Conservation (phyloP, 2,113 vertebrate species). For the Callipepla californica region DNA sequence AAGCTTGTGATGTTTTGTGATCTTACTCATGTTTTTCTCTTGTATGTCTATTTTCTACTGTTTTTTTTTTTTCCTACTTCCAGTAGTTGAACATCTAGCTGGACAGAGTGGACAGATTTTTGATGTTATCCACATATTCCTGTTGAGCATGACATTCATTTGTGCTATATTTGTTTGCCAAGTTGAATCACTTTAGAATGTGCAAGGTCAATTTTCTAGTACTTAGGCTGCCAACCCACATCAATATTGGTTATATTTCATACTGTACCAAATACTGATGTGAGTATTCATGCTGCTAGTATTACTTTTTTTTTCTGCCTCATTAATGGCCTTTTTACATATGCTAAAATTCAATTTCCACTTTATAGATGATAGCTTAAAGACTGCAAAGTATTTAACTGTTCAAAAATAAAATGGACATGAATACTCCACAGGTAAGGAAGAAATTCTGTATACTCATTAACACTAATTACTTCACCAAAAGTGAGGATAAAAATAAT, state of each 20-base stretch:
- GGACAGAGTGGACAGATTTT: neutral
- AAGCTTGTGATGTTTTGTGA: neutral
- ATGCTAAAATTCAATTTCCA: neutral
- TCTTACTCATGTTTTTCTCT: neutral
- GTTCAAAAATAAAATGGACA: neutral
- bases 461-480: constrained; percentile 41
- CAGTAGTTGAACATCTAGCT: neutral
- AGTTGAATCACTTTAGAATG: neutral
- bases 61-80: neutral
- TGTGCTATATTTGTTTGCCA: neutral
- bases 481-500: constrained; percentile 66
- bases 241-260: neutral
- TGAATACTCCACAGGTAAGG: neutral
- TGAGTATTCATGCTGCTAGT: neutral
- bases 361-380: neutral
- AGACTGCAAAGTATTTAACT: neutral
- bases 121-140: neutral
- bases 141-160: neutral
- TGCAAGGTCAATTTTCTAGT: neutral
- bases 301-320: neutral
- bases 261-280: neutral
- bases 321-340: neutral
- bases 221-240: neutral
- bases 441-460: neutral
- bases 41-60: neutral